Conservation (phyloP, 2,888 invertebrate genomes). For the Oithona nana region DNA sequence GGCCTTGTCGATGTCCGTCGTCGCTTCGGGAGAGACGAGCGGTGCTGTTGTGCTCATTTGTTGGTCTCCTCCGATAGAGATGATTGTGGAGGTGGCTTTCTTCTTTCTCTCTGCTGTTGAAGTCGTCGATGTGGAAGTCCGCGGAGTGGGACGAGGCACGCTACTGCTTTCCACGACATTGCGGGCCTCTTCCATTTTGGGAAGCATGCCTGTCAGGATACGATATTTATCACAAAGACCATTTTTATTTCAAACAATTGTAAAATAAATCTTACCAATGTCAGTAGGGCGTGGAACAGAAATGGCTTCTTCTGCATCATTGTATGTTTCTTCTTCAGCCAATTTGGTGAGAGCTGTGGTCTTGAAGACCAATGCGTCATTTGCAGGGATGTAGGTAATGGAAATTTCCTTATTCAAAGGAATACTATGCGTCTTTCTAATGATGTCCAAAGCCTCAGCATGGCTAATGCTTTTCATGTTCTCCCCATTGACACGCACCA, state of each 20-base stretch:
- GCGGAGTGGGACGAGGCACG: background rate
- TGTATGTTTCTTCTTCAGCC: background rate
- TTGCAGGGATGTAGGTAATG: constrained; percentile 14
- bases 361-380: constrained; percentile 14
- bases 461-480: constrained; percentile 36
- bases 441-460: constrained; percentile 38
- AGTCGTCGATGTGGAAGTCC: background rate
- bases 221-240: too few species aligned
- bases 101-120: background rate
- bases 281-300: background rate
- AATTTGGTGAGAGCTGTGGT: constrained; percentile 8
- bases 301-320: background rate
- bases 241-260: too few species aligned
- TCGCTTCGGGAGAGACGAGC: background rate
- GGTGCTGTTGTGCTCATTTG: background rate
- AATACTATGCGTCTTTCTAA: constrained; percentile 37
- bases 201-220: too few species aligned
- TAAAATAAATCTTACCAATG: too few species aligned
- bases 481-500: constrained; percentile 39
- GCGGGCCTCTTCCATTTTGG: too few species aligned
- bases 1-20: background rate
- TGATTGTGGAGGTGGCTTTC: background rate
- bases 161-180: background rate
- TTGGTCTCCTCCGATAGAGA: background rate
- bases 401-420: constrained; percentile 1